Conservation (phyloP, 2,113 vertebrate species). For the Caracal caracal region DNA sequence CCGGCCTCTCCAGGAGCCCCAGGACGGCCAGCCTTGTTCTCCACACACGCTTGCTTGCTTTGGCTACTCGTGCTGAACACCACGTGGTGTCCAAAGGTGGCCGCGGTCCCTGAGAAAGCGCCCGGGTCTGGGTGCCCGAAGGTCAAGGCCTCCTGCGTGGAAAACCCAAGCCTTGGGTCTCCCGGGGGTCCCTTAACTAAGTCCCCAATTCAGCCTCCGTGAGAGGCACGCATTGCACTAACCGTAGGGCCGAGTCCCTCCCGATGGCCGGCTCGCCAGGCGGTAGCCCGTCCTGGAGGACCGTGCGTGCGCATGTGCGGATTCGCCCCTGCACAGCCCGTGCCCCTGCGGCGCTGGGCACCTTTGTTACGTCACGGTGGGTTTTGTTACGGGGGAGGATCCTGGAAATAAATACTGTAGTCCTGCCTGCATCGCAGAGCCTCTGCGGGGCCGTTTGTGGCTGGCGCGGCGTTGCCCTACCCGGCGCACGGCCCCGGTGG, state of each 20-base stretch:
- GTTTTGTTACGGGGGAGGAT: neutral
- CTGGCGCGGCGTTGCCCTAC: no score
- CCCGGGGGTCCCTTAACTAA: neutral
- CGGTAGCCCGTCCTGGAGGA: no score
- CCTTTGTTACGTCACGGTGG: accelerated
- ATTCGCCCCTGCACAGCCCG: no score
- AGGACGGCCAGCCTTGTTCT: accelerated
- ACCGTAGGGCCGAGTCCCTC: neutral
- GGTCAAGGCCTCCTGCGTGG: neutral
- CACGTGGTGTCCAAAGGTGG: neutral
- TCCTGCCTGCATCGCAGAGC: neutral
- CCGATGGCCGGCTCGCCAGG: no score
- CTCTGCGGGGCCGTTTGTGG: neutral
- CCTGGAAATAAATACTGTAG: constrained; percentile 14
- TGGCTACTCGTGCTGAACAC: neutral
- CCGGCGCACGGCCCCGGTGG: no score
- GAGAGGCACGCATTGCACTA: accelerated
- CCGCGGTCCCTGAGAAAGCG: neutral
- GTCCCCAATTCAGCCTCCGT: neutral
- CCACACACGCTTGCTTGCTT: neutral
- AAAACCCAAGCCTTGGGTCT: neutral
- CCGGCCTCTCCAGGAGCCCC: neutral
- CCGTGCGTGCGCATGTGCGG: no score
- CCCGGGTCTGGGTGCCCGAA: neutral
- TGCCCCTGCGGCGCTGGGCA: no score